phyloP scores from a whole-genome alignment of 1,140 invertebrate genomes.

The Drosophila orena region DNA sequence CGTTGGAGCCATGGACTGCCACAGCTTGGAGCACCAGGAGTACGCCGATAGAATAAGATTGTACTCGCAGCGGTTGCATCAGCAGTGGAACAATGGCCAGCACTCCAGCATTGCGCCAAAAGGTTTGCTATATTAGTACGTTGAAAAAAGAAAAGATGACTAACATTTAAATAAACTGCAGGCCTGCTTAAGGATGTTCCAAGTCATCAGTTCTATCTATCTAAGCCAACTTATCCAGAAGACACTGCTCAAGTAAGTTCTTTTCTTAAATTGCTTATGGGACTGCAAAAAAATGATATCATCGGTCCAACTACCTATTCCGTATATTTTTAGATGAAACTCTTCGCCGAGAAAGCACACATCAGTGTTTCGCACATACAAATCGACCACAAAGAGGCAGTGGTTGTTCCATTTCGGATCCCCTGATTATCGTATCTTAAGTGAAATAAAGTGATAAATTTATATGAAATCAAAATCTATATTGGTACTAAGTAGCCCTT shows the following conservation, averaged over 20 bases:
- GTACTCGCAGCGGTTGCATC: slow-evolving; percentile 88
- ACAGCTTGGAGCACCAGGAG: slow-evolving; percentile 91
- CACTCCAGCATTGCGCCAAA: slow-evolving; percentile 56
- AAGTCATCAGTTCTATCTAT: slow-evolving; percentile 76
- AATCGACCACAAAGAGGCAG: slow-evolving; percentile 91
- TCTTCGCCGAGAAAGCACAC: slow-evolving; percentile 86
- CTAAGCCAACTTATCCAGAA: slow-evolving; percentile 42
- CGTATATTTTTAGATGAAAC: slow-evolving; percentile 86
- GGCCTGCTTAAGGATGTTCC: slow-evolving; percentile 80
- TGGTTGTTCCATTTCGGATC: slow-evolving; percentile 91
- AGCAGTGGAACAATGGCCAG: slow-evolving; percentile 85
- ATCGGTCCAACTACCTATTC: too few species aligned
- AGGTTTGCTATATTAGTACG: slow-evolving; percentile 31
- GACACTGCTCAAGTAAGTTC: slow-evolving; percentile 69
- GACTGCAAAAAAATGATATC: too few species aligned
- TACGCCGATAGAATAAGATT: slow-evolving; percentile 90
- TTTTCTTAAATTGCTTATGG: neutral
- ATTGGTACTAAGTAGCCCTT: slow-evolving; percentile 52
- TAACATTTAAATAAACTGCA: slow-evolving; percentile 9
- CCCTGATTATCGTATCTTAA: slow-evolving; percentile 48
- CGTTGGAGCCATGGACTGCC: slow-evolving; percentile 91
- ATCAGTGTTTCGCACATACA: slow-evolving; percentile 88
- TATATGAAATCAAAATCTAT: slow-evolving; percentile 33
- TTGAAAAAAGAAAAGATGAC: too few species aligned
- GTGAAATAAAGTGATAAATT: slow-evolving; percentile 37